A percentile compares a stretch with the other conserved stretches of the same genome.
These are phyloP conservation scores for Siphamia tubifer DNA, from an alignment of 2,113 vertebrate species.

Conservation along the genomic window DNA sequence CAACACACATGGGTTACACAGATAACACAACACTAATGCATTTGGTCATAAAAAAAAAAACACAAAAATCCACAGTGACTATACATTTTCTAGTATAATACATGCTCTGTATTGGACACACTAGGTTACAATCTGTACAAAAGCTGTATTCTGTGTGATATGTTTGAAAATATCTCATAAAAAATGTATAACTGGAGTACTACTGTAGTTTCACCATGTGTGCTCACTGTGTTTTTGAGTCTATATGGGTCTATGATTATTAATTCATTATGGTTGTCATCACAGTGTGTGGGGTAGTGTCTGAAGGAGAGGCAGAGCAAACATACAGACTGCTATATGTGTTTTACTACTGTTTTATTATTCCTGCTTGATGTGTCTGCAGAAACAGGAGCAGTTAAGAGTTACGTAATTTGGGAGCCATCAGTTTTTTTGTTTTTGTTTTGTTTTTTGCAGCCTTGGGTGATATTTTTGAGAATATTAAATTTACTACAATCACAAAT, in stretches of 20 bases:
- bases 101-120: not conserved
- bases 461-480: conserved; percentile 6
- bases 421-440: too few relatives aligned
- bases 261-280: conserved; percentile 57
- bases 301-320: conserved; percentile 21
- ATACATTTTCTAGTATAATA: not conserved
- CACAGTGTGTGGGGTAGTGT: conserved; percentile 39
- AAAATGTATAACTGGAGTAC: not conserved
- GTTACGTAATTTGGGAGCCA: conserved; percentile 14
- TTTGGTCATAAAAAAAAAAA: not conserved
- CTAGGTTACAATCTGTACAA: not conserved
- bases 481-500: conserved; percentile 6
- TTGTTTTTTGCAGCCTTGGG: not conserved
- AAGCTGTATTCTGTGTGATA: not conserved
- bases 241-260: conserved; percentile 46
- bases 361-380: conserved; percentile 11
- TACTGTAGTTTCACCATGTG: conserved; percentile 8
- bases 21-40: not conserved
- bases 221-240: conserved; percentile 32
- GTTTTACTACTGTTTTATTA: not conserved
- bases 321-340: conserved; percentile 10
- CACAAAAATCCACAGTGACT: not conserved
- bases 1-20: not conserved
- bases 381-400: conserved; percentile 1
- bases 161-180: not conserved